Conservation (phyloP, 2,888 invertebrate species). For the Drosophila nr. perissopoda region DNA sequence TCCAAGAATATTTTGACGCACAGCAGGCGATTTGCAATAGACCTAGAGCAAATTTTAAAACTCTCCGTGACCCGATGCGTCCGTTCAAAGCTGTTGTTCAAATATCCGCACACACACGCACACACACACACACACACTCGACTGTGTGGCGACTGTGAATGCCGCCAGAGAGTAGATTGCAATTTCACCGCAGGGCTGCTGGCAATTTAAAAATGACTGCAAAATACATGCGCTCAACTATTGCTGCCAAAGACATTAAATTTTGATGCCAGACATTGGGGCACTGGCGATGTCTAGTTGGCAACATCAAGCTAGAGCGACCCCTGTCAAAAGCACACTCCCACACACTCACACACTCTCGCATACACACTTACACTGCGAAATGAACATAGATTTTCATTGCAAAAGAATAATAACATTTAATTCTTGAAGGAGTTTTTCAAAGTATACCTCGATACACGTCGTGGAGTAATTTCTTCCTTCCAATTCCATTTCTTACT, state of each 20-base stretch:
- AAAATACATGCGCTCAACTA: slow-evolving; percentile 54
- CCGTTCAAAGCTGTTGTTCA: slow-evolving; percentile 29
- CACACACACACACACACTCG: neutral
- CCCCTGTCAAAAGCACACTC: slow-evolving; percentile 43
- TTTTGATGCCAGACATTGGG: slow-evolving; percentile 62
- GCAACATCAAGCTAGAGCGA: slow-evolving; percentile 35
- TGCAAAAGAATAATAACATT: neutral
- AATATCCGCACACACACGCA: neutral
- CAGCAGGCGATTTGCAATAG: neutral
- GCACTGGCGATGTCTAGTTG: slow-evolving; percentile 25
- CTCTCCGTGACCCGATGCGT: slow-evolving; percentile 17
- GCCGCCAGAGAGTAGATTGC: slow-evolving; percentile 17
- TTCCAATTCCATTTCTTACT: neutral
- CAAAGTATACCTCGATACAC: neutral
- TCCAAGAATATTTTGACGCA: slow-evolving; percentile 16
- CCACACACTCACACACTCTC: neutral
- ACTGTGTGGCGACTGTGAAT: slow-evolving; percentile 6
- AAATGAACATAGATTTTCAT: neutral
- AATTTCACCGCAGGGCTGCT: slow-evolving; percentile 25
- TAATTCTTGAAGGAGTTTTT: neutral
- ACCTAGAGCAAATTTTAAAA: slow-evolving; percentile 2
- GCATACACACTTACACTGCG: slow-evolving; percentile 2
- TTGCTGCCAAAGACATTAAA: slow-evolving; percentile 71
- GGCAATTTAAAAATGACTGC: slow-evolving; percentile 61
- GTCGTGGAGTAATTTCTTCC: neutral